phyloP scores from a whole-genome alignment of 1,140 invertebrate genomes.

The Drosophila ercepeae region DNA sequence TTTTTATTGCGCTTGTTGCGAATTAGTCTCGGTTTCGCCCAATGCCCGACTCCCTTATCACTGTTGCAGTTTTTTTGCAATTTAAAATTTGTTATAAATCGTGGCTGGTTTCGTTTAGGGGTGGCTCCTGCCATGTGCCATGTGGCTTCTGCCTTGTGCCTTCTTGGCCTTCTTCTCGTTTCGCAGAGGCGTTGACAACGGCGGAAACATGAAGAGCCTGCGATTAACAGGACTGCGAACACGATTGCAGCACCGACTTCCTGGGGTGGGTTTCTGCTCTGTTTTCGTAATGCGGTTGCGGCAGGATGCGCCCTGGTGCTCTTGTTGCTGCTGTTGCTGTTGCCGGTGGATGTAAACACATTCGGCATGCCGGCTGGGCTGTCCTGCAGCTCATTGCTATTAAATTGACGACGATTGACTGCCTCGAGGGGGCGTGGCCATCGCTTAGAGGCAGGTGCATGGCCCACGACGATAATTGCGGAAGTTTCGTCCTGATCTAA shows the following conservation, averaged over 20 bases:
- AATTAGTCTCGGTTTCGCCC: slow-evolving; percentile 81
- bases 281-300: slow-evolving; percentile 12
- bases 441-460: slow-evolving; percentile 34
- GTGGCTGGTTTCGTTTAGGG: slow-evolving; percentile 59
- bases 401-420: slow-evolving; percentile 46
- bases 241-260: slow-evolving; percentile 34
- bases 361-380: slow-evolving; percentile 35
- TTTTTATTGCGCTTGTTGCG: slow-evolving; percentile 83
- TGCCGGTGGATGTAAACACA: slow-evolving; percentile 31
- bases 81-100: slow-evolving; percentile 78
- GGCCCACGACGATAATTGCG: slow-evolving; percentile 20
- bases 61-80: slow-evolving; percentile 78
- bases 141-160: neutral
- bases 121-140: slow-evolving; percentile 24
- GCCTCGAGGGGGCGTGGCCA: slow-evolving; percentile 24
- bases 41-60: slow-evolving; percentile 33
- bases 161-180: slow-evolving; percentile 1
- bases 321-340: neutral
- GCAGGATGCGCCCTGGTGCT: slow-evolving; percentile 9
- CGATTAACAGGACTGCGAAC: slow-evolving; percentile 70
- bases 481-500: slow-evolving; percentile 19
- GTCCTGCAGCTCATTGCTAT: slow-evolving; percentile 42
- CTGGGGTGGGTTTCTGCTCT: slow-evolving; percentile 25
- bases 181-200: slow-evolving; percentile 70
- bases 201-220: slow-evolving; percentile 41